Conservation (phyloP, 64 coral and sea anemone genomes). For the Montipora capricornis region DNA sequence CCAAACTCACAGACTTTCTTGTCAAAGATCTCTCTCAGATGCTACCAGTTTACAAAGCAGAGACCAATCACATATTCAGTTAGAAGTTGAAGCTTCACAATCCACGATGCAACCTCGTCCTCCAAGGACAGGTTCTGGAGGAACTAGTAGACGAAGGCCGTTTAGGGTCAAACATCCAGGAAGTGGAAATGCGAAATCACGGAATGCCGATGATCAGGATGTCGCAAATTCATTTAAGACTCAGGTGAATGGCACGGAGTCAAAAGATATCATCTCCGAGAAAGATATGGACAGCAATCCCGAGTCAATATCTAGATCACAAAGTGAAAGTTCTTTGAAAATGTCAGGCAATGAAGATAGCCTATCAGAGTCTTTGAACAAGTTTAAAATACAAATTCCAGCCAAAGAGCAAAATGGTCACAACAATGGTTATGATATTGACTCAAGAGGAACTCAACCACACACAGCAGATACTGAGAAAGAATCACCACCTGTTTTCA, state of each 20-base stretch:
- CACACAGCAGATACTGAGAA: conserved; percentile 14
- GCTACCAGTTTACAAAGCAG: conserved; percentile 28
- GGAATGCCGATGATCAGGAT: conserved; percentile 52
- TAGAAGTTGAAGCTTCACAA: conserved; percentile 82
- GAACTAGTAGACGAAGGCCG: conserved; percentile 74
- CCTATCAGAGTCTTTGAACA: conserved; percentile 77
- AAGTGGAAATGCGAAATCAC: neutral
- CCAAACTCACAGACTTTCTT: conserved; percentile 39
- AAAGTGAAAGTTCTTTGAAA: conserved; percentile 91
- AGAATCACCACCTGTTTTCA: conserved; percentile 72
- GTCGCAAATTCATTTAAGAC: neutral
- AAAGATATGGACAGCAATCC: conserved; percentile 48
- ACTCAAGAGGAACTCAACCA: neutral
- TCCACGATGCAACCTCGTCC: conserved; percentile 91
- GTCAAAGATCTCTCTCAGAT: conserved; percentile 70
- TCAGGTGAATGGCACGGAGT: conserved; percentile 10
- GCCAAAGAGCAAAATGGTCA: conserved; percentile 37
- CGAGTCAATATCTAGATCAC: conserved; percentile 86
- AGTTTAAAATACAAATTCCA: conserved; percentile 60
- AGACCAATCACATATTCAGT: conserved; percentile 57
- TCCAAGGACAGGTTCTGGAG: conserved; percentile 91
- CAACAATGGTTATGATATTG: neutral
- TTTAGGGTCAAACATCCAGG: conserved; percentile 73
- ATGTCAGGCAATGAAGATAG: conserved; percentile 86
- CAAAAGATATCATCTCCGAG: neutral